These are phyloP conservation scores for Pomatostomus ruficeps DNA, from an alignment of 2,113 vertebrate genomes.

Conservation along the genomic window DNA sequence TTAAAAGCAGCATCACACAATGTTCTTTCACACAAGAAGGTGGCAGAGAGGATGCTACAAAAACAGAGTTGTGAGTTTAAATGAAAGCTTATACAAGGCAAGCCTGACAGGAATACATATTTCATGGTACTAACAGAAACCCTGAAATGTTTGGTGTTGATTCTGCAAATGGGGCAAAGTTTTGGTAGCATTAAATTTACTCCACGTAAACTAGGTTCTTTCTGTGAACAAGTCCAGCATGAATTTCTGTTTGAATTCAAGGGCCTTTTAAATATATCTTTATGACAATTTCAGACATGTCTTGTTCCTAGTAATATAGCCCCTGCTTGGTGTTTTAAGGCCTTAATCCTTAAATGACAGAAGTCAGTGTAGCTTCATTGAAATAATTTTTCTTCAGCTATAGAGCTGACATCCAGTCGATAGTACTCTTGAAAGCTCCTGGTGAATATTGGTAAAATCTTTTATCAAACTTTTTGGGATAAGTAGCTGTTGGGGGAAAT, in stretches of 20 bases:
- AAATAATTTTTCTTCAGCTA: background rate
- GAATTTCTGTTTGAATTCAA: background rate
- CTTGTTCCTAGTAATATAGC: background rate
- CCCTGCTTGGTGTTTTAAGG: background rate
- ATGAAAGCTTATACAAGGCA: background rate
- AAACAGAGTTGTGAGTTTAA: background rate
- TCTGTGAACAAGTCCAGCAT: background rate
- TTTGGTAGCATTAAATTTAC: background rate
- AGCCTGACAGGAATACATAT: background rate
- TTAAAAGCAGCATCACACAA: background rate
- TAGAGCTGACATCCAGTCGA: background rate
- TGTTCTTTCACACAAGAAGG: background rate
- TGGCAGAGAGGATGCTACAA: background rate
- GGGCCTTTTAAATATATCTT: background rate
- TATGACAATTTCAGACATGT: background rate
- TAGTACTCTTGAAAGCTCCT: background rate
- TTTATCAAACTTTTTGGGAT: background rate
- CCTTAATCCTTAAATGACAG: background rate
- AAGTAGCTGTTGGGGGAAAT: conserved; percentile 1
- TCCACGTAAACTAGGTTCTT: background rate
- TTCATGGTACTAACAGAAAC: background rate
- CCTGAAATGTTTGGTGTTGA: background rate
- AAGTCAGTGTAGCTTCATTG: background rate
- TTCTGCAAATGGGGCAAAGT: background rate
- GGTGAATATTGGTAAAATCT: background rate